These are phyloP conservation scores for Argopecten irradians DNA, from an alignment of 1,140 invertebrate species.

Conservation along the genomic window DNA sequence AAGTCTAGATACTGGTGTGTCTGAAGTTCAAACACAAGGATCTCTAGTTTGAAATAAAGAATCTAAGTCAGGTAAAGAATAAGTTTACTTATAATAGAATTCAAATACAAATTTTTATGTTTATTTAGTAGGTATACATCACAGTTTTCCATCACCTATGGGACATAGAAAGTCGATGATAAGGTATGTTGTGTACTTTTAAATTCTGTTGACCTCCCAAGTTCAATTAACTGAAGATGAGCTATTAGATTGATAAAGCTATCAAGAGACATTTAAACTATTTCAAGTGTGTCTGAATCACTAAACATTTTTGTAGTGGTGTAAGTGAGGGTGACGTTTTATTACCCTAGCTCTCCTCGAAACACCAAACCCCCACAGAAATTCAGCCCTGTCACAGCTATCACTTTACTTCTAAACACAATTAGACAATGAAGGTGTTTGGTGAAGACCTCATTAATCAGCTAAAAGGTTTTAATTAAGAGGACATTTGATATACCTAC, in stretches of 20 bases:
- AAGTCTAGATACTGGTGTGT: too few species aligned
- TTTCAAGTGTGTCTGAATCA: not conserved
- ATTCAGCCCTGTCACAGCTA: not conserved
- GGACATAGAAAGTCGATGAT: not conserved
- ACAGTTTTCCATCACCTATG: not conserved
- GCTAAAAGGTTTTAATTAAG: not conserved
- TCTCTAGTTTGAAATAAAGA: too few species aligned
- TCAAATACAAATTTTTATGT: too few species aligned
- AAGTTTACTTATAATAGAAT: too few species aligned
- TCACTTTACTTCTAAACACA: not conserved
- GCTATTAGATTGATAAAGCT: not conserved
- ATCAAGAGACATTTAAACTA: not conserved
- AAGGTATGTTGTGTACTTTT: not conserved
- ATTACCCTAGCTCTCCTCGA: not conserved
- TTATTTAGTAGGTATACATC: too few species aligned
- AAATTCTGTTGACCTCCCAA: not conserved
- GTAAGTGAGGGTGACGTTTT: not conserved
- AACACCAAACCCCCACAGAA: not conserved
- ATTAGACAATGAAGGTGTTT: not conserved
- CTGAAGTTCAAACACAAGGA: too few species aligned
- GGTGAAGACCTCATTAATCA: not conserved
- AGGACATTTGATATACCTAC: not conserved
- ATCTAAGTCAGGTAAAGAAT: too few species aligned
- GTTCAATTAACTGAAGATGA: not conserved
- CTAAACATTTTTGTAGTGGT: not conserved